Conservation (phyloP, 2,888 invertebrate species). For the Torymus auratus region DNA sequence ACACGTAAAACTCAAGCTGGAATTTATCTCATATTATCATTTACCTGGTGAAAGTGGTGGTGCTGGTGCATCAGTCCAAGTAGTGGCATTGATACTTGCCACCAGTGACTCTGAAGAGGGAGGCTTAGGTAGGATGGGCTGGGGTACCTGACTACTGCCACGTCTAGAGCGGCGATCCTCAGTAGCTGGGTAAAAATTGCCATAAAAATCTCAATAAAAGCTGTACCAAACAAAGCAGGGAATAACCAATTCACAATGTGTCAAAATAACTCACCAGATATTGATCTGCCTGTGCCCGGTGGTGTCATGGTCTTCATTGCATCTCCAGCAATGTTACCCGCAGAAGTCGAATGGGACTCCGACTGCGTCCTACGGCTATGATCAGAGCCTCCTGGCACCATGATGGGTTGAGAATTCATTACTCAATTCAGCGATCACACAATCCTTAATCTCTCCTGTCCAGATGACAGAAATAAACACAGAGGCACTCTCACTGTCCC, state of each 20-base stretch:
- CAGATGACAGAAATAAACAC: too few relatives aligned
- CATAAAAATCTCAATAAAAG: too few relatives aligned
- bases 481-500: too few relatives aligned
- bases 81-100: constrained; percentile 37
- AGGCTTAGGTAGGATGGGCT: constrained; percentile 71
- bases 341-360: constrained; percentile 49
- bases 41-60: constrained; percentile 59
- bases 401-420: constrained; percentile 75
- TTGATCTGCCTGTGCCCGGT: constrained; percentile 47
- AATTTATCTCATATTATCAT: constrained; percentile 18
- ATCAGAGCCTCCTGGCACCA: constrained; percentile 67
- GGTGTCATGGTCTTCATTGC: constrained; percentile 54
- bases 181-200: constrained; percentile 25
- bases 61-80: constrained; percentile 43
- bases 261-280: constrained; percentile 41
- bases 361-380: constrained; percentile 54
- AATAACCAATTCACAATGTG: background rate
- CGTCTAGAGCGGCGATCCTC: constrained; percentile 72
- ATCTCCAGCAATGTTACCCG: constrained; percentile 32
- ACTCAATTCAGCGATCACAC: background rate
- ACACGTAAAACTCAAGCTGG: background rate
- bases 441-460: too few relatives aligned
- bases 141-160: constrained; percentile 69
- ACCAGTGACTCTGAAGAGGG: constrained; percentile 74
- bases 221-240: background rate